Conservation (phyloP, 2,113 vertebrate species). For the Xenopus tropicalis region UCB_Xtro_10.0 CM004444.2:139866001-139866500, state of each 20-base stretch:
- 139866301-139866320: rapidly evolving
- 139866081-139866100: conserved; percentile 29
- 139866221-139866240: conserved; percentile 37
- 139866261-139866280: conserved; percentile 20
- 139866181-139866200: conserved; percentile 33
- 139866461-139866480: no score
- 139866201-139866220: conserved; percentile 44
- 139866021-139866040: conserved; percentile 15
- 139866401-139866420: no score
- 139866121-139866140: conserved; percentile 42
- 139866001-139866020: conserved; percentile 15
- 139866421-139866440: no score
- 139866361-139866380: no score
- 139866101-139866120: conserved; percentile 41
- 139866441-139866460: no score
- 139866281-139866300: conserved; percentile 37
- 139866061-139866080: conserved; percentile 42
- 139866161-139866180: conserved; percentile 37
- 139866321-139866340: no score
- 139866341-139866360: no score
- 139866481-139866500: no score
- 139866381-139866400: no score
- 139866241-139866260: conserved; percentile 26
- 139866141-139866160: conserved; percentile 43
- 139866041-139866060: conserved; percentile 34